Evolutionary conservation across 2,797 vertebrate genomes (phyloP), one percentile per base, ranked within the genome.

Genomic region (Microtus californicus): DNA sequence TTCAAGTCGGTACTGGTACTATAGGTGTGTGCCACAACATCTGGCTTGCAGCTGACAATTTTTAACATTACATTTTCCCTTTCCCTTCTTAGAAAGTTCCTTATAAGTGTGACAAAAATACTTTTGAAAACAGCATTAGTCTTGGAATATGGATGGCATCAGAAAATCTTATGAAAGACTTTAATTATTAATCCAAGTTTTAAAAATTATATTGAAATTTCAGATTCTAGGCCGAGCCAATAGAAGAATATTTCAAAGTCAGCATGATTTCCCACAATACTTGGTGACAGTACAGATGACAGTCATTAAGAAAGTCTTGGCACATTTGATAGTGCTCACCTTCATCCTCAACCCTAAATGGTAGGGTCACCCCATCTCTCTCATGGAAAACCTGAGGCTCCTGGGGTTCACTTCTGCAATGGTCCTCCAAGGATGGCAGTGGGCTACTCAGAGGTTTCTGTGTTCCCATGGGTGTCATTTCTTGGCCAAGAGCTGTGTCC

Each of bases 401-500:
- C 67, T 74, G 92, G 48, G 40, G 69, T 56, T 96, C 95, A 71
- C 37, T 90, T 89, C 71, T 85, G 65, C 65, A 54, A 37, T 56
- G 37, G n/a, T 77, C 83, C 76, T 91, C 87, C 76, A 73, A 79
- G 63, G 86, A 79, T 69, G 74, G 82, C 34, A 69, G 78, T 9
- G 73, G 89, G 65, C 56, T 89, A 78, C 63, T 90, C 56, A 87
- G 81, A 77, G 93, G 83, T 34, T 81, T 79, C 54, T 81, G 37
- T 45, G 73, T 43, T 95, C 74, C 92, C 37, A 9, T 29, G 25
- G 76, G 54, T 56, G 79, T 87, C 74, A 76, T 37, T 93, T 96
- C 86, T 79, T 76, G 92, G 78, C 89, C 77, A 67, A 67, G 48
- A 95, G 83, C 76, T 80, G 91, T 79, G 79, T 91, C 95, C 97